These are phyloP conservation scores for Tetrao urogallus DNA, from an alignment of 2,113 vertebrate species.

Conservation along the genomic window DNA sequence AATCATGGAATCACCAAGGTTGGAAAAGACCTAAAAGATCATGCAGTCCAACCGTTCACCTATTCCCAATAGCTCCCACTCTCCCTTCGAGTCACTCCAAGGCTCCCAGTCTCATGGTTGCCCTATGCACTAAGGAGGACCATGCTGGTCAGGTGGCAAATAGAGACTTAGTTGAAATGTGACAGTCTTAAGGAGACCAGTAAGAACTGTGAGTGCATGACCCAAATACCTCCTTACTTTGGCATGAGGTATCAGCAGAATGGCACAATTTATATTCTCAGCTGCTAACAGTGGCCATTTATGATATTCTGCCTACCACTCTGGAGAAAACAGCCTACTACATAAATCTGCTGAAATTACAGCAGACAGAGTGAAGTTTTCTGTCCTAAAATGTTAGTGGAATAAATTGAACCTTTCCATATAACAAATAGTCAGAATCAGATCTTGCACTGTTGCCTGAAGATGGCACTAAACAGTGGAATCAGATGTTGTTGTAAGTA, in stretches of 20 bases:
- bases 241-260: not conserved
- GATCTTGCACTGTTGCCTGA: not conserved
- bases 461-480: not conserved
- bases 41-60: no score
- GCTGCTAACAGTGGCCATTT: not conserved
- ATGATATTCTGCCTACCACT: not conserved
- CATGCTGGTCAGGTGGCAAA: not conserved
- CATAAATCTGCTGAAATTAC: not conserved
- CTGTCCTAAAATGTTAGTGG: not conserved
- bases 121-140: not conserved
- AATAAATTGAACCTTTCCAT: not conserved
- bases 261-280: not conserved
- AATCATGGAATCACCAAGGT: no score
- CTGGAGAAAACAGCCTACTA: not conserved
- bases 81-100: not conserved
- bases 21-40: no score
- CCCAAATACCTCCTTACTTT: not conserved
- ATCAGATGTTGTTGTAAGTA: not conserved
- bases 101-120: not conserved
- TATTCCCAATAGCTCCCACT: no score
- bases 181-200: not conserved
- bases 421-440: not conserved
- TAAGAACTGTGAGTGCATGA: not conserved
- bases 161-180: not conserved
- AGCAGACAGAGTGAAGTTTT: not conserved